phyloP scores from a whole-genome alignment of 2,888 invertebrate genomes.

The Nephrotoma flavescens region DNA sequence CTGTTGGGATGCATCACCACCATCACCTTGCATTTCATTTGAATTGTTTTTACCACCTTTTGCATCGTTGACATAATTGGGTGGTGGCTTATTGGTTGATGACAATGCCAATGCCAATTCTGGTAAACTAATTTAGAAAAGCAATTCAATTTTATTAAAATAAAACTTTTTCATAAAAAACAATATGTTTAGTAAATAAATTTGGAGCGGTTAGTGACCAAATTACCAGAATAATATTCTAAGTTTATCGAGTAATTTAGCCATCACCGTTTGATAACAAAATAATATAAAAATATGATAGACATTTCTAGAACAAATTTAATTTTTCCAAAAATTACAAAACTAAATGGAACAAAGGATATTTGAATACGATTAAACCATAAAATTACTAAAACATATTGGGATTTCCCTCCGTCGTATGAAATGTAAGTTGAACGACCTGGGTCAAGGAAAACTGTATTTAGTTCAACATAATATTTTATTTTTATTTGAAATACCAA shows the following conservation, averaged over 20 bases:
- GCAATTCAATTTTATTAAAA: neutral
- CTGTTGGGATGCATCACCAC: neutral
- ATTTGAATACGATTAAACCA: neutral
- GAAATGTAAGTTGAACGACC: neutral
- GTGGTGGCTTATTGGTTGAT: neutral
- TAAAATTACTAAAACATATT: neutral
- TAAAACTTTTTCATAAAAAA: neutral
- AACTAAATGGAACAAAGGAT: neutral
- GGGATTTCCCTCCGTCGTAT: neutral
- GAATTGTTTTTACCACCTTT: neutral
- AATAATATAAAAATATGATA: neutral
- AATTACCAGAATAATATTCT: neutral
- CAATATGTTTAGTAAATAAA: neutral
- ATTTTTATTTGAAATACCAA: neutral
- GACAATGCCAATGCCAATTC: constrained; percentile 1
- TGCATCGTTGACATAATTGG: neutral
- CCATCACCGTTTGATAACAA: neutral
- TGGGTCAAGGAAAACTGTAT: neutral
- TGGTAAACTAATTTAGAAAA: neutral
- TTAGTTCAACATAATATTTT: neutral
- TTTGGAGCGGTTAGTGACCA: neutral
- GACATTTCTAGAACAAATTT: neutral
- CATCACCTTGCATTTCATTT: neutral
- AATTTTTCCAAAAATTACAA: neutral
- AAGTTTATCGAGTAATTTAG: neutral